Evolutionary conservation across 1,140 invertebrate genomes (phyloP).

Genomic region (Drosophila orosa): DNA sequence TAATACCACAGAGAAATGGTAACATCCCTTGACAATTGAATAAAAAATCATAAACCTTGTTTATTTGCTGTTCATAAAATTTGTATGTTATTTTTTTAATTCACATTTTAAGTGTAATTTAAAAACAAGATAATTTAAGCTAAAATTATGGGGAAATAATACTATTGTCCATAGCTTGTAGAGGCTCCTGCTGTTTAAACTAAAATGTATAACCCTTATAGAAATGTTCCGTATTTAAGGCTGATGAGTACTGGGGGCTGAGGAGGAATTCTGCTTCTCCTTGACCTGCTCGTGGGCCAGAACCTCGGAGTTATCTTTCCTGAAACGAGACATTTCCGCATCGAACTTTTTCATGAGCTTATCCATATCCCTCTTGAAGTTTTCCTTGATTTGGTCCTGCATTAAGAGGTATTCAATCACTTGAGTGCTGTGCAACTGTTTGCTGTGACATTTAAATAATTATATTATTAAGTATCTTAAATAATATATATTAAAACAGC

Average conservation of each 20-base stretch:
- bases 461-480: neutral
- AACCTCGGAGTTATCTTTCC: slow-evolving; percentile 51
- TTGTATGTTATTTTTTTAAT: slow-evolving; percentile 2
- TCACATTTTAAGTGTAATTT: slow-evolving; percentile 15
- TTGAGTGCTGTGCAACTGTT: slow-evolving; percentile 46
- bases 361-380: slow-evolving; percentile 51
- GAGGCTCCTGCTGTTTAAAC: neutral
- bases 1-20: no score
- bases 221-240: neutral
- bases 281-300: slow-evolving; percentile 31
- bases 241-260: slow-evolving; percentile 9
- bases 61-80: neutral
- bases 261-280: neutral
- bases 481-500: neutral
- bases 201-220: no score
- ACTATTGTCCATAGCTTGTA: neutral
- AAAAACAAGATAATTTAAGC: slow-evolving; percentile 18
- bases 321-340: slow-evolving; percentile 28
- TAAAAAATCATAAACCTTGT: neutral
- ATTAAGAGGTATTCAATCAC: slow-evolving; percentile 48
- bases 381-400: slow-evolving; percentile 49
- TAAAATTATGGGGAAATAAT: neutral
- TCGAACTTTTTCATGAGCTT: slow-evolving; percentile 66
- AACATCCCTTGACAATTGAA: neutral
- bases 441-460: slow-evolving; percentile 10